Percentiles rank a stretch among this genome's conserved stretches.
These are phyloP conservation scores for Coptodon bakossiorum DNA, from an alignment of 2,113 vertebrate genomes.

Conservation along the genomic window DNA sequence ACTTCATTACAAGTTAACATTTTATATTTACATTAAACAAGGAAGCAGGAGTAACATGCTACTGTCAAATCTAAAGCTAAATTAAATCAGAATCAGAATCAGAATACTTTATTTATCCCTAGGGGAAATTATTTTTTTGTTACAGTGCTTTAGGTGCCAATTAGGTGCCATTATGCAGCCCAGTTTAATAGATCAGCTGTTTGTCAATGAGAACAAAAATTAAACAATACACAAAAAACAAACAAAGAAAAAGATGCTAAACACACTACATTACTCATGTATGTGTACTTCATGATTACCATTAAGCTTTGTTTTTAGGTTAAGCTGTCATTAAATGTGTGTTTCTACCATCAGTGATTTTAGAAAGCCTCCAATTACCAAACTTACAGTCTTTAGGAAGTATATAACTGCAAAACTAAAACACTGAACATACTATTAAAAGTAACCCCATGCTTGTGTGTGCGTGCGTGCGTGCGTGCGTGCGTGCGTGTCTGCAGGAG, in stretches of 20 bases:
- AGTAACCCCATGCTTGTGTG: neutral
- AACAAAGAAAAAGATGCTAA: rapidly evolving
- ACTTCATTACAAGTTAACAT: neutral
- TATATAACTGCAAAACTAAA: neutral
- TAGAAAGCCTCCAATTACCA: neutral
- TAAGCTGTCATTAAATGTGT: rapidly evolving
- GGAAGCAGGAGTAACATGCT: neutral
- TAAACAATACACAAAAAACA: neutral
- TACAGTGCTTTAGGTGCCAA: too few species aligned
- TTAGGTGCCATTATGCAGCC: rapidly evolving
- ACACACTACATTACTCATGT: neutral
- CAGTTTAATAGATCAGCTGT: neutral
- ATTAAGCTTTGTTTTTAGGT: neutral
- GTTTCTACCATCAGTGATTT: rapidly evolving
- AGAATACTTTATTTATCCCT: too few species aligned
- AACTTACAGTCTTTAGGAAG: rapidly evolving
- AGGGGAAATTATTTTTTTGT: too few species aligned
- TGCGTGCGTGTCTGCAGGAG: too few species aligned
- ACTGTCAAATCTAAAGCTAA: neutral
- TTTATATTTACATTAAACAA: neutral
- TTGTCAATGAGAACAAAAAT: neutral
- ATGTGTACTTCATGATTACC: neutral
- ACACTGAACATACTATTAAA: rapidly evolving
- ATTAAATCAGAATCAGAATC: too few species aligned
- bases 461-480: neutral